Conservation (phyloP, 2,888 invertebrate genomes). For the Uropetala carovei region DNA sequence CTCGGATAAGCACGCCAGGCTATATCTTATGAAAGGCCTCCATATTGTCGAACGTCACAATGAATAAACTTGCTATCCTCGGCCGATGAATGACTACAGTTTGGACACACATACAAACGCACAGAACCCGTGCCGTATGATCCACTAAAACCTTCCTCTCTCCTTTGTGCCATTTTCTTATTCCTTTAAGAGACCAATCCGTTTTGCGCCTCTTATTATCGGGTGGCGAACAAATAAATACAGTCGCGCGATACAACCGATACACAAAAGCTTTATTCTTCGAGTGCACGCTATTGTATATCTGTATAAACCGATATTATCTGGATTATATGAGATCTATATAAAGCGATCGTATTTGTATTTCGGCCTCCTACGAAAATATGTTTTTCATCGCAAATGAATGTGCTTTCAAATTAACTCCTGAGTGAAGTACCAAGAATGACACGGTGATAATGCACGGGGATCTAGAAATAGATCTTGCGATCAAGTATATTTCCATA, state of each 20-base stretch:
- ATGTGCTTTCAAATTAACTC: too few relatives aligned
- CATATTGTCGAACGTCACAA: background rate
- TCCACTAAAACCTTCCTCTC: background rate
- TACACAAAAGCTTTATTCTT: background rate
- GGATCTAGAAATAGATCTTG: too few relatives aligned
- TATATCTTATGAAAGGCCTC: background rate
- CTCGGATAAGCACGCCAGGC: background rate
- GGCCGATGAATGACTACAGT: background rate
- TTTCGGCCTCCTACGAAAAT: too few relatives aligned
- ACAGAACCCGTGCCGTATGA: background rate
- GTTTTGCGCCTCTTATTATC: background rate
- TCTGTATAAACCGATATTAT: too few relatives aligned
- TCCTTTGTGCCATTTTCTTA: background rate
- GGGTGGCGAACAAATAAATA: background rate
- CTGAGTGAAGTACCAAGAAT: too few relatives aligned
- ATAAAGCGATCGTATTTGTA: too few relatives aligned
- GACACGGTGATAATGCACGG: too few relatives aligned
- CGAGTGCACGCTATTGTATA: background rate
- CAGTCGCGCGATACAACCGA: background rate
- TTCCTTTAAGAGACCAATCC: background rate
- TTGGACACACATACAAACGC: too few relatives aligned
- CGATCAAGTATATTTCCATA: too few relatives aligned
- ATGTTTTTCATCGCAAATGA: too few relatives aligned
- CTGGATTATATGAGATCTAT: too few relatives aligned
- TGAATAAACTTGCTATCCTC: slow-evolving; percentile 27